Base-by-base conservation (phyloP, 1,140 invertebrate genomes). In the Bombus vancouverensis region DNA sequence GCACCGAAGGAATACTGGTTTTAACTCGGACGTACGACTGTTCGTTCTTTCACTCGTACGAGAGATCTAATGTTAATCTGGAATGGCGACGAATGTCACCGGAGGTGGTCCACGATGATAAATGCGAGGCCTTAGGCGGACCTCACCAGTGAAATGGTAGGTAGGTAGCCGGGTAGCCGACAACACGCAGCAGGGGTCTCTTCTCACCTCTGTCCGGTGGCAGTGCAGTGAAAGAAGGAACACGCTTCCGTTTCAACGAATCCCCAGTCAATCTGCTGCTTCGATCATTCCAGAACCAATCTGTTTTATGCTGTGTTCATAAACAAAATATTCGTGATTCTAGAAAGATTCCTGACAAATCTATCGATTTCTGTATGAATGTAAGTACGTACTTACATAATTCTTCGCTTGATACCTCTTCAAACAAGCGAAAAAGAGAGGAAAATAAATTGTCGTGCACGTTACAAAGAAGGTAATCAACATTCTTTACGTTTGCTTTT, bases 91-190 rank as follows among this genome's bases (percentile, higher is more conserved):
- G 80, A 86, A 83, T 92, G 90, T 92, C 91, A 92, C 92, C 91
- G 91, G 89, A 93, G 93, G 93, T 93, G 93, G 92, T 92, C 93
- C 90, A 70, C 89, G 92, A 93, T 93, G 93, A 93, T 93, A 86
- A 90, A 93, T 93, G 93, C 89, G 87, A 85, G 37, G 87, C 88
- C 85, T 86, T 85, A 86, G 88, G 87, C 87, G 74, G 86, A 84
- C 81, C 84, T 83, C 82, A 81, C 42, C 82, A 85, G 87, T 85
- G 87, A 74, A 80, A 86, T 83, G 81, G 59, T 62, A n/a, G 81
- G 83, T 84, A 84, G 85, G 85, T 89, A 92, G 89, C 83, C 85
- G 89, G 82, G 82, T 90, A 92, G 91, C 87, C 84, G 89, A 89
- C 89, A 90, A 88, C 87, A 90, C 90, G 76, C 92, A 82, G 87